These are phyloP conservation scores for Pseudobourletiella spinata DNA, from an alignment of 1,140 invertebrate genomes.

Conservation along the genomic window DNA sequence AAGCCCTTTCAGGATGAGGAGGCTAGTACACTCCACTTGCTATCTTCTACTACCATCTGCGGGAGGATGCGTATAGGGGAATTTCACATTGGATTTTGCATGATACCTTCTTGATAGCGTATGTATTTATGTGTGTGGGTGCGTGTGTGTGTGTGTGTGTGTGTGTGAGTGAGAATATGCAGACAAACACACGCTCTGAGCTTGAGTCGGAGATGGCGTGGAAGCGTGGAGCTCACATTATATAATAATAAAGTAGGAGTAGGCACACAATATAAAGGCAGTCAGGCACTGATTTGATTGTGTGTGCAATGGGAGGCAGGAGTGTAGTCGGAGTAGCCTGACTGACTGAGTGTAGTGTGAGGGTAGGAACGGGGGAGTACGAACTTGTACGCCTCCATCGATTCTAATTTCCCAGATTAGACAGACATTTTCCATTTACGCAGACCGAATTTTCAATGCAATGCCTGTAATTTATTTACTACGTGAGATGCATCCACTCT, in stretches of 20 bases:
- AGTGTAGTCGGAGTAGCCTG: neutral
- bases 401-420: constrained; percentile 31
- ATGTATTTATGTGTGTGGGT: neutral
- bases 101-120: neutral
- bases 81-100: constrained; percentile 7
- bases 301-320: constrained; percentile 20
- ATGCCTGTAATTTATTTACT: constrained; percentile 15
- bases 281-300: constrained; percentile 30
- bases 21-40: too few species aligned
- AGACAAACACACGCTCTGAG: too few species aligned
- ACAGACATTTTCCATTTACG: constrained; percentile 26
- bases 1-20: too few species aligned
- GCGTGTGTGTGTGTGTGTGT: neutral
- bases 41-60: too few species aligned
- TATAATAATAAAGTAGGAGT: constrained; percentile 13
- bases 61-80: neutral
- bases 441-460: constrained; percentile 6
- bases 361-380: too few species aligned
- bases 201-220: constrained; percentile 1
- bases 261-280: constrained; percentile 23
- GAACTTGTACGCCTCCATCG: constrained; percentile 23
- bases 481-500: constrained; percentile 12
- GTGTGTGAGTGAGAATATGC: too few species aligned
- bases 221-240: neutral
- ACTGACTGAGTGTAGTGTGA: too few species aligned